Evolutionary conservation across 2,888 invertebrate genomes (phyloP), one percentile per base, ranked within the genome.

Genomic region (Celastrina argiolus): DNA sequence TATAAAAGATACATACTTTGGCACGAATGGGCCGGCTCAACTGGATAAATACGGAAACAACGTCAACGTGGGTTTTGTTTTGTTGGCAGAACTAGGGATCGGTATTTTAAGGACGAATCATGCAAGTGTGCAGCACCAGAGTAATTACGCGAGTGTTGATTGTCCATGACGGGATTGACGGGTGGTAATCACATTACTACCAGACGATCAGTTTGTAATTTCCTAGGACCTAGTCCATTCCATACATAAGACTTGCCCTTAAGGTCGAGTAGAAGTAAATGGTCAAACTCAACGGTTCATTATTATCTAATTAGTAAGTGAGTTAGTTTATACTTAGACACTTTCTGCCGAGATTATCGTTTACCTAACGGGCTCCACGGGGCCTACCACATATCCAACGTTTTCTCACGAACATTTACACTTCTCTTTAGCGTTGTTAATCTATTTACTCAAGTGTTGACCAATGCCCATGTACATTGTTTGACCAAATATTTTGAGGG

Each of bases 361-460:
- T 67, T 64, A 74, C 68, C 69, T 69, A 67, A 69, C 74, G 73
- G 74, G 22, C 51, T 12, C 18, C 8, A 18, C 45, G 18, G 2
- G 45, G 18, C 22, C 75, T 73, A 67, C 66, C 66, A 71, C 67
- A 45, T 68, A 83, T 81, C 78, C 79, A 74, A 26, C 76, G 73
- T 72, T 71, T 87, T 85, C 84, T 78, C 86, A 85, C 80, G 80
- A 75, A 72, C 78, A 79, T 83, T 82, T 81, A 78, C 75, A 66
- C 74, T 77, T 76, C 67, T 76, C 73, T 70, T 87, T 83, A 83
- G 75, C 79, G 74, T 71, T 76, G 76, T 79, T 77, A 78, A 77
- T 72, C 68, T 69, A 71, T 70, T 70, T 67, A 65, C 58, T 59
- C 31, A 16, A 63, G 51, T 61, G 34, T 56, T 41, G 18, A 66